A percentile compares a stretch with the other conserved stretches of the same genome.
These are phyloP conservation scores for Doryteuthis pealeii DNA, from an alignment of 1,140 invertebrate genomes.

Conservation along the genomic window DNA sequence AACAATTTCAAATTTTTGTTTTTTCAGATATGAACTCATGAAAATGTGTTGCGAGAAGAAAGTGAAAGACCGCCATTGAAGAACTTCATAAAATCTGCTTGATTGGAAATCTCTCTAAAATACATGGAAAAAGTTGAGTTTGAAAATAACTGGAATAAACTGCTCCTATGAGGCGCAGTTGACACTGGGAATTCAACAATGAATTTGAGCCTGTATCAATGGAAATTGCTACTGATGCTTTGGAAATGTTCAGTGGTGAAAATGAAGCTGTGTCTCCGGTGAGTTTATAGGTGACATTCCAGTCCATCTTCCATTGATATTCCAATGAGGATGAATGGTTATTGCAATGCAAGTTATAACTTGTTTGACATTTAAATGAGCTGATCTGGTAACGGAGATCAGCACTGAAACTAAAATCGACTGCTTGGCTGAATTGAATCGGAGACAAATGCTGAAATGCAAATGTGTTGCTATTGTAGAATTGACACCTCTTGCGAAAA, in stretches of 20 bases:
- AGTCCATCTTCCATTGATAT: not conserved
- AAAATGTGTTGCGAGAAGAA: slow-evolving; percentile 41
- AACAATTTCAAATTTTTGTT: slow-evolving; percentile 10
- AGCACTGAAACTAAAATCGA: not conserved
- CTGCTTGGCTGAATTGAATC: not conserved
- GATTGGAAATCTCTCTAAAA: slow-evolving; percentile 20
- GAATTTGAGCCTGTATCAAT: slow-evolving; percentile 20
- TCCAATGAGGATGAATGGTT: not conserved
- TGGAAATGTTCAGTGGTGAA: not conserved
- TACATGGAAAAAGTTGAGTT: slow-evolving; percentile 30
- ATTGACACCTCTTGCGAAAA: too few species aligned
- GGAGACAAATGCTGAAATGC: not conserved
- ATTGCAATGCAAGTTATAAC: not conserved
- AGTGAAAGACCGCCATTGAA: slow-evolving; percentile 36
- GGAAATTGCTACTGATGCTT: slow-evolving; percentile 16
- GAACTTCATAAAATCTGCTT: slow-evolving; percentile 37
- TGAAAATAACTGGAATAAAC: slow-evolving; percentile 38
- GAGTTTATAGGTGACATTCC: not conserved
- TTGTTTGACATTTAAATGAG: not conserved
- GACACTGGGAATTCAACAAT: slow-evolving; percentile 28
- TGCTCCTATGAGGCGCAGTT: not conserved
- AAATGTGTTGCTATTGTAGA: not conserved
- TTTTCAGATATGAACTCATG: slow-evolving; percentile 48
- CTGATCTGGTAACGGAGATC: not conserved
- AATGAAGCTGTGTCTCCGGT: not conserved